phyloP scores from a whole-genome alignment of 2,797 vertebrate species.

The Linurgus olivaceus region DNA sequence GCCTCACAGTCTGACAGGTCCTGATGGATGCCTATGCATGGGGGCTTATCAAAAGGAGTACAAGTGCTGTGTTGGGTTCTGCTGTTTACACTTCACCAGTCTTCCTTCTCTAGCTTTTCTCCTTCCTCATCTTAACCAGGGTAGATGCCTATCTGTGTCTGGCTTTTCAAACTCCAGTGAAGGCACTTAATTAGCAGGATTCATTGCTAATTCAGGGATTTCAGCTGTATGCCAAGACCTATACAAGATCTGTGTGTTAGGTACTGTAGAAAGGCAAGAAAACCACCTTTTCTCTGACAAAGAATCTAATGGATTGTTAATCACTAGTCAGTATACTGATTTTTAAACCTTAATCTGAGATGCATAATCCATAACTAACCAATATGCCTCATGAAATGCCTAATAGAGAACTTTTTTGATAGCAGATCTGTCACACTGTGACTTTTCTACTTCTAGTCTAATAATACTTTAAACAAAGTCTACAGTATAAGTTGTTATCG shows the following conservation, averaged over 20 bases:
- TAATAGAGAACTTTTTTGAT: not conserved
- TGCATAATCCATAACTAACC: not conserved
- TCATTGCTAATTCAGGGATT: not conserved
- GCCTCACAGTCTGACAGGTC: not conserved
- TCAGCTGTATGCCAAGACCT: not conserved
- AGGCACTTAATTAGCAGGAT: not conserved
- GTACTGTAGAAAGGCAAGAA: not conserved
- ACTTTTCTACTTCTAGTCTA: not conserved
- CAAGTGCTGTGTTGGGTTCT: not conserved
- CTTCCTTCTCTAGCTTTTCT: not conserved
- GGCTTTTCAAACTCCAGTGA: not conserved
- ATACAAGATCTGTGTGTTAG: not conserved
- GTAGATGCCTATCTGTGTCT: not conserved
- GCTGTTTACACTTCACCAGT: not conserved
- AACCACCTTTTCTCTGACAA: not conserved
- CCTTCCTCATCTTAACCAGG: not conserved
- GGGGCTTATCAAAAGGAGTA: not conserved
- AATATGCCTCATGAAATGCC: not conserved
- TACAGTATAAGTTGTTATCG: rapidly evolving
- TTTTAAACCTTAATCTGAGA: not conserved
- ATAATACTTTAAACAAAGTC: not conserved
- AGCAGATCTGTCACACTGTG: not conserved
- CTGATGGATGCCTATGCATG: not conserved
- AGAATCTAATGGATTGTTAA: not conserved
- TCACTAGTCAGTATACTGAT: not conserved